Conservation (phyloP, 1,140 invertebrate genomes). For the Monomorium pharaonis region DNA sequence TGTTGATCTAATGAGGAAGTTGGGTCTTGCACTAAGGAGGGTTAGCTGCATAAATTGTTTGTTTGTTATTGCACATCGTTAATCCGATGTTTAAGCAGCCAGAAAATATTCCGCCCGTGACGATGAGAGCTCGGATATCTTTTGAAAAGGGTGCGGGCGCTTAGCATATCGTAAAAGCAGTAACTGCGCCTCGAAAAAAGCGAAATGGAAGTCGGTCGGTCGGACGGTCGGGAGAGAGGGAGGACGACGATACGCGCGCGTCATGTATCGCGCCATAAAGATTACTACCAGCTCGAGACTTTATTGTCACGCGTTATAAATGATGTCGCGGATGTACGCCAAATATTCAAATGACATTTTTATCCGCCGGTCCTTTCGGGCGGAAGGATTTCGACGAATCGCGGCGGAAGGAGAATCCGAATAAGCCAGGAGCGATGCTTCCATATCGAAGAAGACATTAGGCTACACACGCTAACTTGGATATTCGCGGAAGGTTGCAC, state of each 20-base stretch:
- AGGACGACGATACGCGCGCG: slow-evolving; percentile 9
- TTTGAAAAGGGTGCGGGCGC: slow-evolving; percentile 68
- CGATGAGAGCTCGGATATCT: slow-evolving; percentile 73
- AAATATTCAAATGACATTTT: slow-evolving; percentile 85
- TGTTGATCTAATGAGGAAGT: slow-evolving; percentile 32
- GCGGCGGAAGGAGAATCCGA: slow-evolving; percentile 36
- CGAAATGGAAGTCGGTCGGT: slow-evolving; percentile 32
- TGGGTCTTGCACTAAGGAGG: background rate
- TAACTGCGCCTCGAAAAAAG: slow-evolving; percentile 61
- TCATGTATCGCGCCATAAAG: slow-evolving; percentile 82
- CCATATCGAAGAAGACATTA: slow-evolving; percentile 81
- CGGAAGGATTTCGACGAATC: slow-evolving; percentile 80
- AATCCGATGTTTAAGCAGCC: slow-evolving; percentile 71
- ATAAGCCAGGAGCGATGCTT: slow-evolving; percentile 71
- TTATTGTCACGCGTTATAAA: slow-evolving; percentile 85
- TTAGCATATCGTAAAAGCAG: slow-evolving; percentile 80
- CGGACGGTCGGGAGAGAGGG: too few relatives aligned
- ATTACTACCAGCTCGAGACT: slow-evolving; percentile 82
- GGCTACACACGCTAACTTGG: slow-evolving; percentile 13
- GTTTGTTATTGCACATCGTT: slow-evolving; percentile 68
- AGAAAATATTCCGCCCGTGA: slow-evolving; percentile 72
- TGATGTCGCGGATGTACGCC: slow-evolving; percentile 81
- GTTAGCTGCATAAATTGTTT: slow-evolving; percentile 61
- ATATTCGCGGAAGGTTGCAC: background rate
- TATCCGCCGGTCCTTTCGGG: slow-evolving; percentile 82